These are phyloP conservation scores for Agonopterix heracliana DNA, from an alignment of 2,888 invertebrate genomes.

Conservation along the genomic window DNA sequence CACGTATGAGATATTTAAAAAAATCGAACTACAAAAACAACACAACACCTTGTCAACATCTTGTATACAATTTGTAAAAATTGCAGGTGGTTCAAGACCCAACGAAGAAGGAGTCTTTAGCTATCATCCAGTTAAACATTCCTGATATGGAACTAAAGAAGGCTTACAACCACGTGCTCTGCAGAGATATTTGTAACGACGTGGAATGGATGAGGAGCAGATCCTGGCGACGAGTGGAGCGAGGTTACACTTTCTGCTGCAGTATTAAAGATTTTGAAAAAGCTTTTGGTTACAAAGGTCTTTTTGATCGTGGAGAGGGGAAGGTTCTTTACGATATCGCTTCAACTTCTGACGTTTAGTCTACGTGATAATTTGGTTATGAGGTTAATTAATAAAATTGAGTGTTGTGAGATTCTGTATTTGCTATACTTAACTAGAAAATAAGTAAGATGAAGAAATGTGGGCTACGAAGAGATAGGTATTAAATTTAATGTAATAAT, in stretches of 20 bases:
- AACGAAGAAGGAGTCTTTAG: constrained; percentile 27
- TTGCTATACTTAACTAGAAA: too few species aligned
- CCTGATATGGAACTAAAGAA: constrained; percentile 31
- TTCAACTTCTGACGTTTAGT: too few species aligned
- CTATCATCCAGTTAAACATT: constrained; percentile 46
- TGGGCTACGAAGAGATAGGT: too few species aligned
- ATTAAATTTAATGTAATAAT: too few species aligned
- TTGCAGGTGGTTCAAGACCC: constrained; percentile 43
- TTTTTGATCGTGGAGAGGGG: constrained; percentile 19
- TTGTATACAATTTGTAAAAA: neutral
- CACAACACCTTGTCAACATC: neutral
- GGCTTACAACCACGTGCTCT: constrained; percentile 22
- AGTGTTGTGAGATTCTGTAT: too few species aligned
- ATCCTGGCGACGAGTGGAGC: constrained; percentile 28
- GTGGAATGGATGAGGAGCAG: constrained; percentile 33
- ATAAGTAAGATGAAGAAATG: too few species aligned
- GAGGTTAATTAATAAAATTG: too few species aligned
- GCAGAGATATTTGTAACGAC: constrained; percentile 35
- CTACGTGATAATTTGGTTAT: too few species aligned
- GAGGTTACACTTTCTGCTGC: constrained; percentile 47
- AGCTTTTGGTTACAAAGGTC: constrained; percentile 21
- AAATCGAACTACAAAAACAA: neutral
- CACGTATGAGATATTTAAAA: neutral
- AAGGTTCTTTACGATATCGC: constrained; percentile 5
- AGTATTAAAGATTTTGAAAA: constrained; percentile 29